These are phyloP conservation scores for Palythoa caribaeorum DNA, from an alignment of 92 coral and sea anemone species.

Conservation along the genomic window DNA sequence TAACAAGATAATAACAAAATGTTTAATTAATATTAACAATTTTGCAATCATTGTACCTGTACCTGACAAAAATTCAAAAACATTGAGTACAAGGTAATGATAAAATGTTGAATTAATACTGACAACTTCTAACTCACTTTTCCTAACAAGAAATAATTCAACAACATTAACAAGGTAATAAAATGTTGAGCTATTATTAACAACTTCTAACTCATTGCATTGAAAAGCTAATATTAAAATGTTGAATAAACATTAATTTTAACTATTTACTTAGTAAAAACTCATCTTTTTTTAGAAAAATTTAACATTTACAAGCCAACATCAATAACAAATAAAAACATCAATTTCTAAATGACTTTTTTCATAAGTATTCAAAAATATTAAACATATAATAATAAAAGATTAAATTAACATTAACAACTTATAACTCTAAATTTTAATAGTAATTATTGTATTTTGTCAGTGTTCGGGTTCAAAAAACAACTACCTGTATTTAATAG, in stretches of 20 bases:
- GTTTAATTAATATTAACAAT: not conserved
- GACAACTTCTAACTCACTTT: not conserved
- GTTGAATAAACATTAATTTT: too few species aligned
- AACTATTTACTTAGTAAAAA: not conserved
- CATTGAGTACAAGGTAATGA: not conserved
- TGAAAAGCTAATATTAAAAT: too few species aligned
- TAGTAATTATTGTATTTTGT: conserved; percentile 19
- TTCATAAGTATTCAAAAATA: conserved; percentile 3
- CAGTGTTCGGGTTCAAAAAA: conserved; percentile 3
- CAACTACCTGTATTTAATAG: conserved; percentile 35
- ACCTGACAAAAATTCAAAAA: not conserved
- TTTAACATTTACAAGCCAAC: conserved; percentile 15
- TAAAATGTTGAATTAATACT: not conserved
- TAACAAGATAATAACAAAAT: conserved; percentile 2
- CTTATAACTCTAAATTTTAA: not conserved
- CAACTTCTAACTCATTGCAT: not conserved
- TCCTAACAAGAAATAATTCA: not conserved
- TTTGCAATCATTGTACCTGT: conserved; percentile 1
- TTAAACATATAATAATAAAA: not conserved
- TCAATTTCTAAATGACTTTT: conserved; percentile 19
- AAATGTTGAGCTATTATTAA: conserved; percentile 1
- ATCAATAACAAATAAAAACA: conserved; percentile 12
- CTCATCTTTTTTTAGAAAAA: not conserved
- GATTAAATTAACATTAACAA: too few species aligned
- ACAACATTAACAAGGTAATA: not conserved